Percentiles rank a stretch among this genome's conserved stretches.
Evolutionary conservation across 2,888 invertebrate genomes (phyloP).

Genomic region (Latrodectus hesperus): DNA sequence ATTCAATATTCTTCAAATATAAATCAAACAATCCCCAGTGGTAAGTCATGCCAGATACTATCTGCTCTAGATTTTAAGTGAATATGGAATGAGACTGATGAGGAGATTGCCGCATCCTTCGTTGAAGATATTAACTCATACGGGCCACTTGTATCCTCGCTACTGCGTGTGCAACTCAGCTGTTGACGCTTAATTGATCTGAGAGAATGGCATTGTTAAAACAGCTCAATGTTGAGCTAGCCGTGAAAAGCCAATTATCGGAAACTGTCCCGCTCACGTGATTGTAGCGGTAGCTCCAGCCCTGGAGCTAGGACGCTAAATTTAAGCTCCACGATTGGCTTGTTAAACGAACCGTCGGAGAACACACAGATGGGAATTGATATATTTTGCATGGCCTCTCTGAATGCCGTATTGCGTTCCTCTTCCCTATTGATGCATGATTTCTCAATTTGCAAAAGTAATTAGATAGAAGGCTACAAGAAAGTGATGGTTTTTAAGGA

Average conservation of each 20-base stretch:
- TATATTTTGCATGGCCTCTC: no score
- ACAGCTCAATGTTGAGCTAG: slow-evolving; percentile 22
- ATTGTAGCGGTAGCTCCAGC: not conserved
- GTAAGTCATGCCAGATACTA: no score
- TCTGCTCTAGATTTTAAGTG: no score
- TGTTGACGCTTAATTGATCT: slow-evolving; percentile 44
- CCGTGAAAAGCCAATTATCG: slow-evolving; percentile 55
- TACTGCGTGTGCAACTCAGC: not conserved
- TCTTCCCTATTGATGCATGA: no score
- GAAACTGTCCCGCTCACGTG: slow-evolving; percentile 43
- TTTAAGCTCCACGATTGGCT: slow-evolving; percentile 23
- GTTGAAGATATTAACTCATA: not conserved
- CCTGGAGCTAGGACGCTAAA: slow-evolving; percentile 29
- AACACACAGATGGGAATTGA: not conserved
- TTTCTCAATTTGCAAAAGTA: no score
- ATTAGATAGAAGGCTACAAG: no score
- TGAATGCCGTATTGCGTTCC: no score
- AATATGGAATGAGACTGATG: no score
- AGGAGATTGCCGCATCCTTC: no score
- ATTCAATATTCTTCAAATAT: no score
- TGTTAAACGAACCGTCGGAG: slow-evolving; percentile 37
- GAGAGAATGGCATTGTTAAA: not conserved
- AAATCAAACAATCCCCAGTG: no score
- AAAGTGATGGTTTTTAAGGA: no score
- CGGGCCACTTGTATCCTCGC: slow-evolving; percentile 12